These are phyloP conservation scores for Drosophila nigrodunni DNA, from an alignment of 1,140 invertebrate genomes.

Conservation along the genomic window DNA sequence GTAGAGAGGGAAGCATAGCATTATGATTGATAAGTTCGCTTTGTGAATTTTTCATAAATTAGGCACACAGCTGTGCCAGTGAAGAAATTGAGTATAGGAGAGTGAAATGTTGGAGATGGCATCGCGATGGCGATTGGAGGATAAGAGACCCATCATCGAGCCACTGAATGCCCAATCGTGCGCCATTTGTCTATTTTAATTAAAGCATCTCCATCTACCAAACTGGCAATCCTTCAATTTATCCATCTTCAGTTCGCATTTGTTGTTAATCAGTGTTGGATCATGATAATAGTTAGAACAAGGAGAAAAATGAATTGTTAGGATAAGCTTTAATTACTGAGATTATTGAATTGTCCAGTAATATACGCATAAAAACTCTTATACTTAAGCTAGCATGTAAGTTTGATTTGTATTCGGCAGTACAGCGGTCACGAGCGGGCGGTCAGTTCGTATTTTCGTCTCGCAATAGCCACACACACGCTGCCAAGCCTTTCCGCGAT, in stretches of 20 bases:
- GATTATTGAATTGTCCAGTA: too few relatives aligned
- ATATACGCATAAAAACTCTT: too few relatives aligned
- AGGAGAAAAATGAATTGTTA: too few relatives aligned
- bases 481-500: too few relatives aligned
- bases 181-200: conserved; percentile 83
- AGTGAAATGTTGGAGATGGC: not conserved
- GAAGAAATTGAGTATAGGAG: not conserved
- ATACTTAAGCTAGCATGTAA: too few relatives aligned
- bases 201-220: conserved; percentile 55
- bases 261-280: conserved; percentile 77
- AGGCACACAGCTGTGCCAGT: conserved; percentile 64
- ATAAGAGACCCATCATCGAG: conserved; percentile 29
- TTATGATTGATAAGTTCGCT: conserved; percentile 83
- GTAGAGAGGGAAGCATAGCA: conserved; percentile 42
- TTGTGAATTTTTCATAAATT: conserved; percentile 83
- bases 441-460: too few relatives aligned
- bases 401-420: too few relatives aligned
- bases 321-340: too few relatives aligned
- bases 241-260: conserved; percentile 19
- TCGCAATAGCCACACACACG: too few relatives aligned
- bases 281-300: too few relatives aligned
- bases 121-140: not conserved
- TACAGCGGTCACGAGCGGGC: too few relatives aligned
- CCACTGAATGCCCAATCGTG: conserved; percentile 77
- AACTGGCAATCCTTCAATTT: not conserved